A percentile compares a stretch with the other conserved stretches of the same genome.
These are phyloP conservation scores for Caenorhabditis sinica DNA, from an alignment of 2,888 invertebrate species.

Conservation along the genomic window DNA sequence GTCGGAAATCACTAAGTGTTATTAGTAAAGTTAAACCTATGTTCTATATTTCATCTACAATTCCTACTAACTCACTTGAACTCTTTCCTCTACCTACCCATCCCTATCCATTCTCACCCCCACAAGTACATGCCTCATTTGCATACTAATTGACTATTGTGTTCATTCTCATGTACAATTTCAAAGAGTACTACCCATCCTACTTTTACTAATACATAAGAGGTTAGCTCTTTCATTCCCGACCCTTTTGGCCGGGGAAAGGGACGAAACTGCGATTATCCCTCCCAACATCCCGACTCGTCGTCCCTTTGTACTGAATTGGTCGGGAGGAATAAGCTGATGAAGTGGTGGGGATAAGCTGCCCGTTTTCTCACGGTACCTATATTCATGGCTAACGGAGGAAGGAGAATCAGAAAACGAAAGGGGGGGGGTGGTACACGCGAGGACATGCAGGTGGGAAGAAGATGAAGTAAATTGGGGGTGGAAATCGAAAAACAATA, in stretches of 20 bases:
- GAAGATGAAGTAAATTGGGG: background rate
- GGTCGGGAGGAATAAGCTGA: background rate
- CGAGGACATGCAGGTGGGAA: background rate
- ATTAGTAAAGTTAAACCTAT: no score
- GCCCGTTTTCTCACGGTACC: constrained; percentile 6
- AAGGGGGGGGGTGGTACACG: background rate
- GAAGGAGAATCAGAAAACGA: no score
- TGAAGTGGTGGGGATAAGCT: constrained; percentile 7
- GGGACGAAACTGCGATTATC: no score
- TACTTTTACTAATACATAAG: background rate
- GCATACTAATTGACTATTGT: constrained; percentile 43
- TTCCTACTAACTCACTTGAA: no score
- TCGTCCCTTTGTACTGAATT: no score
- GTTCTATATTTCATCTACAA: no score
- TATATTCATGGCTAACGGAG: no score
- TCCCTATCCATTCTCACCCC: background rate
- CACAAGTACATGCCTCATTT: constrained; percentile 34
- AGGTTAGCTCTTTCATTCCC: constrained; percentile 18
- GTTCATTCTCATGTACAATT: background rate
- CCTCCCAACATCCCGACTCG: no score
- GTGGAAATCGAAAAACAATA: background rate
- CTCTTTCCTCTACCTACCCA: no score
- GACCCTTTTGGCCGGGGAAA: no score
- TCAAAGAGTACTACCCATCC: constrained; percentile 14
- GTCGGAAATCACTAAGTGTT: no score